These are phyloP conservation scores for Archilochus colubris DNA, from an alignment of 2,113 vertebrate genomes.

Conservation along the genomic window DNA sequence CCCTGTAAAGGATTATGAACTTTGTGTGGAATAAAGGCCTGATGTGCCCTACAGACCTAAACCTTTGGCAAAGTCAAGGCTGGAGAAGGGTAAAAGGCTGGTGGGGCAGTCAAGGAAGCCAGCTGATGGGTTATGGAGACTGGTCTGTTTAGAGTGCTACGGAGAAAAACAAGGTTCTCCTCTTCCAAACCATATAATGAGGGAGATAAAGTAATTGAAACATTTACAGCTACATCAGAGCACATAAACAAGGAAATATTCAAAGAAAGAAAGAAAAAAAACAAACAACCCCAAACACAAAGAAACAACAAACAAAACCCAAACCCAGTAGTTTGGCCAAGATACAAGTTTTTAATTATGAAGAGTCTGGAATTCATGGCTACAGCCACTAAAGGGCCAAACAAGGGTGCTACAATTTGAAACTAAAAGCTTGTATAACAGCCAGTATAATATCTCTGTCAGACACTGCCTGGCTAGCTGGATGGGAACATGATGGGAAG, in stretches of 20 bases:
- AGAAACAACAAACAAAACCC: not conserved
- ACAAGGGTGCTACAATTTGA: not conserved
- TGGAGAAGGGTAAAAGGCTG: not conserved
- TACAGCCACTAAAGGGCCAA: not conserved
- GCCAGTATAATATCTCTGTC: not conserved
- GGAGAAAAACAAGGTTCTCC: not conserved
- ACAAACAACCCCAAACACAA: not conserved
- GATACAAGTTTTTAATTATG: not conserved
- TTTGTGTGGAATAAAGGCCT: not conserved
- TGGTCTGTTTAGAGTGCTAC: not conserved
- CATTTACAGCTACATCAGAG: not conserved
- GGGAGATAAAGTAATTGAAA: not conserved
- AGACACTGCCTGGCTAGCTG: not conserved
- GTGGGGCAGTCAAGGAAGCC: not conserved
- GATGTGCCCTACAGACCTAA: not conserved
- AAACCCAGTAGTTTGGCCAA: not conserved
- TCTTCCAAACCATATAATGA: not conserved
- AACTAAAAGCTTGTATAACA: not conserved
- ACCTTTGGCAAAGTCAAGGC: not conserved
- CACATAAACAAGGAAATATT: not conserved
- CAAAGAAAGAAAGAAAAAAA: not conserved
- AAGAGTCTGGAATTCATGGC: not conserved
- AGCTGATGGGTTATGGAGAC: not conserved
- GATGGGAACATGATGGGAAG: rapidly evolving
- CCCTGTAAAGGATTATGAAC: not conserved